phyloP scores from a whole-genome alignment of 1,140 invertebrate species.

The Teleogryllus occipitalis region DNA sequence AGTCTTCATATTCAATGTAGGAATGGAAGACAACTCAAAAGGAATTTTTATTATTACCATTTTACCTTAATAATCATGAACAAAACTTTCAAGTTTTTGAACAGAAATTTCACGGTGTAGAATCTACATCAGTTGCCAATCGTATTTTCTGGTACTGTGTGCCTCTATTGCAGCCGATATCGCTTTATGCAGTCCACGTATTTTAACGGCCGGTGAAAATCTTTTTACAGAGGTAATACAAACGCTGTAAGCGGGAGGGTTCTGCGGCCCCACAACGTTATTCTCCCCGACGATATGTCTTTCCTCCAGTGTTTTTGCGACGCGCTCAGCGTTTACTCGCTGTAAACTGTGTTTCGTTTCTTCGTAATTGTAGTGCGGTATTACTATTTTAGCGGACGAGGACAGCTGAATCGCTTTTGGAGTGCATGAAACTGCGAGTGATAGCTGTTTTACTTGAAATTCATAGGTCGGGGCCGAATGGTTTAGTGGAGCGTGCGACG shows the following conservation, averaged over 20 bases:
- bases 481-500: background rate
- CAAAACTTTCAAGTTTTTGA: too few relatives aligned
- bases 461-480: background rate
- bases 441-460: background rate
- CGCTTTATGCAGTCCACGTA: background rate
- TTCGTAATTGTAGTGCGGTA: background rate
- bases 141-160: too few relatives aligned
- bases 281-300: background rate
- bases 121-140: too few relatives aligned
- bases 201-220: background rate
- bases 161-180: background rate
- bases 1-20: too few relatives aligned
- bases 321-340: background rate
- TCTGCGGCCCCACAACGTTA: background rate
- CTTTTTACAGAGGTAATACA: conserved; percentile 1
- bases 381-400: background rate
- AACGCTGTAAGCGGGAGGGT: background rate
- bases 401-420: background rate
- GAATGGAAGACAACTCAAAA: too few relatives aligned
- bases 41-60: too few relatives aligned
- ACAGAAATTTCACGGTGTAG: too few relatives aligned
- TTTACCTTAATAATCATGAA: too few relatives aligned
- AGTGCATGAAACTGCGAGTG: background rate
- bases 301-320: background rate
- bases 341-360: background rate